Base-by-base conservation (phyloP, 2,113 vertebrate genomes). In the Vulpes vulpes region DNA sequence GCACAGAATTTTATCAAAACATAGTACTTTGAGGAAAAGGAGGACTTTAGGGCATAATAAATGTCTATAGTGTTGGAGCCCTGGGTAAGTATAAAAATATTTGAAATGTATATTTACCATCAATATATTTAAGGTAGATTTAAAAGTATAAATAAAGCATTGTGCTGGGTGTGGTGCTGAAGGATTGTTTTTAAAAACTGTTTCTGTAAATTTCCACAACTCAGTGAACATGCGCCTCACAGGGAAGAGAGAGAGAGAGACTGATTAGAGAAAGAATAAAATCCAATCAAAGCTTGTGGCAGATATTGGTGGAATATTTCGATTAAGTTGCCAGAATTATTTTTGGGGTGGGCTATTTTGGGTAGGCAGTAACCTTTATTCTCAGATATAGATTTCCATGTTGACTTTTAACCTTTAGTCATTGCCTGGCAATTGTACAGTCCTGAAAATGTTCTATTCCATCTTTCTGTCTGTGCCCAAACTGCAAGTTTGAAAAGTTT, bases 281-380 rank as follows among this genome's bases (percentile, higher is more conserved):
- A 95, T 83, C 3, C 0, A 62, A 74, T 78, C 69, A 89, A 90
- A 59, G 59, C 60, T 96, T 96, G 27, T 93, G 25, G 76, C 81
- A 87, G 51, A 94, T 89, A 97, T 35, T 69, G 91, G 92, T 98
- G 95, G 32, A 82, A 27, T 65, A 82, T 97, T 80, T 94, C 11
- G n/a, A 94, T 94, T 73, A 96, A 96, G 65, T 73, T 73, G 74
- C 91, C 94, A 97, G 83, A 95, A 97, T 98, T 97, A 82, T 14
- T 97, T 98, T 95, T 94, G 79, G 79, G 76, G 81, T 69, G 91
- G 23, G 35, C 43, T 98, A 64, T 97, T 64, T 96, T 95, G 43
- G 89, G 78, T 53, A 90, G 86, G 88, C 85, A 97, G 25, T 98
- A 98, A 95, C 89, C 85, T 96, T 98, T 98, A 88, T 96, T 97